Evolutionary conservation across 2,888 invertebrate species (phyloP).

Genomic region (Morinoia aosen): DNA sequence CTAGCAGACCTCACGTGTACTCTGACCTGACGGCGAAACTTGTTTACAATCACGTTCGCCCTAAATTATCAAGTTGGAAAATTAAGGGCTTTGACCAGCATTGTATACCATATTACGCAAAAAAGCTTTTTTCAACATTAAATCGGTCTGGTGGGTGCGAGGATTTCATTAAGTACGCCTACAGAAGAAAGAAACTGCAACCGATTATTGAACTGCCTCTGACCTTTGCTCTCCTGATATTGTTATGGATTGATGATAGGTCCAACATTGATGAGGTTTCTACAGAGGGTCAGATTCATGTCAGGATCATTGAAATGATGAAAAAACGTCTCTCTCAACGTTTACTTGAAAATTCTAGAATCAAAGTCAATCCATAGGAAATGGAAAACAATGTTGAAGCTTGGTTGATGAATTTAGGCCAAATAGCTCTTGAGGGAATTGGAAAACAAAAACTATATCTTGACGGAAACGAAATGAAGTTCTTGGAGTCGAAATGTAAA

Average conservation of each 20-base stretch:
- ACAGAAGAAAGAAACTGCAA: neutral
- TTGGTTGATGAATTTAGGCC: neutral
- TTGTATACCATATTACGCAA: neutral
- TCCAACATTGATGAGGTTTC: neutral
- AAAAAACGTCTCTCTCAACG: neutral
- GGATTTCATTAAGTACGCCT: neutral
- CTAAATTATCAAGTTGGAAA: neutral
- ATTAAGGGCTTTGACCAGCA: neutral
- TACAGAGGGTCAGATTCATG: neutral
- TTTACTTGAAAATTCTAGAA: neutral
- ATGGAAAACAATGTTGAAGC: neutral
- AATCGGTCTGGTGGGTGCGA: neutral
- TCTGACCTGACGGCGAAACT: neutral
- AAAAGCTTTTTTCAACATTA: slow-evolving; percentile 1
- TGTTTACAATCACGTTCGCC: neutral
- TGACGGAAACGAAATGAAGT: neutral
- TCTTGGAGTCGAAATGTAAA: neutral
- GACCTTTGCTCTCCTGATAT: neutral
- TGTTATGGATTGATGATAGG: neutral
- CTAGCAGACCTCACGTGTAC: neutral
- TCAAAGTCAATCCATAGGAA: neutral
- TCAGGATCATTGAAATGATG: slow-evolving; percentile 22
- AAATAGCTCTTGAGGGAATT: neutral
- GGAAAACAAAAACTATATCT: neutral
- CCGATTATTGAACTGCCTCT: neutral